Evolutionary conservation across 2,888 invertebrate species (phyloP).

Genomic region (Laothoe populi): DNA sequence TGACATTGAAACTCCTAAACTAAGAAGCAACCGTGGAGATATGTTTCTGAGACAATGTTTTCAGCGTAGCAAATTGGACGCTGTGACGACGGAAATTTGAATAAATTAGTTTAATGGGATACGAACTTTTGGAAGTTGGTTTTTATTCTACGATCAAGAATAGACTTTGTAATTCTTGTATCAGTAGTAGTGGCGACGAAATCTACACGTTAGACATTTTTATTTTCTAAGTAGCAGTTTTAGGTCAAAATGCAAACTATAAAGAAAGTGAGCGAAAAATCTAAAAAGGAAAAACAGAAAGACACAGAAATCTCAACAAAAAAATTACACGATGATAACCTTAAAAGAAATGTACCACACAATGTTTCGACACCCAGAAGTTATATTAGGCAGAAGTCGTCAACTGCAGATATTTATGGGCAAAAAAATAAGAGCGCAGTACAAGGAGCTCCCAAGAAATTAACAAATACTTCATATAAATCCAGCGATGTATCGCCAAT

Average conservation of each 20-base stretch:
- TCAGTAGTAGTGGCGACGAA: conserved; percentile 40
- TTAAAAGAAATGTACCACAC: conserved; percentile 49
- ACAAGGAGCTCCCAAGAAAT: conserved; percentile 60
- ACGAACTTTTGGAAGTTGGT: too few relatives aligned
- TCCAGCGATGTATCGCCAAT: conserved; percentile 58
- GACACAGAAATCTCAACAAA: conserved; percentile 46
- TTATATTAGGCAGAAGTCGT: conserved; percentile 55
- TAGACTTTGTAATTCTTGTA: not conserved
- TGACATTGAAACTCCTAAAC: too few relatives aligned
- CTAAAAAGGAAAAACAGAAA: conserved; percentile 49
- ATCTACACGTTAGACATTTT: conserved; percentile 46
- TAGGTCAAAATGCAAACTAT: conserved; percentile 51
- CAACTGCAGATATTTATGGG: conserved; percentile 68
- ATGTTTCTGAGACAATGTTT: too few relatives aligned
- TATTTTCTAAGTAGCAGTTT: not conserved
- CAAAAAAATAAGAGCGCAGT: conserved; percentile 52
- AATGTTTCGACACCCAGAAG: conserved; percentile 61
- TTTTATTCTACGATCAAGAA: too few relatives aligned
- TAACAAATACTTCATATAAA: conserved; percentile 38
- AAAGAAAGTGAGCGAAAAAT: conserved; percentile 45
- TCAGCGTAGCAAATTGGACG: too few relatives aligned
- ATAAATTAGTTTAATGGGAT: too few relatives aligned
- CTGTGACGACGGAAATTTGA: too few relatives aligned
- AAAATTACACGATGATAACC: conserved; percentile 57
- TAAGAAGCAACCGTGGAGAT: too few relatives aligned